These are phyloP conservation scores for Zygothrica quintamaculata DNA, from an alignment of 2,888 invertebrate genomes.

Conservation along the genomic window DNA sequence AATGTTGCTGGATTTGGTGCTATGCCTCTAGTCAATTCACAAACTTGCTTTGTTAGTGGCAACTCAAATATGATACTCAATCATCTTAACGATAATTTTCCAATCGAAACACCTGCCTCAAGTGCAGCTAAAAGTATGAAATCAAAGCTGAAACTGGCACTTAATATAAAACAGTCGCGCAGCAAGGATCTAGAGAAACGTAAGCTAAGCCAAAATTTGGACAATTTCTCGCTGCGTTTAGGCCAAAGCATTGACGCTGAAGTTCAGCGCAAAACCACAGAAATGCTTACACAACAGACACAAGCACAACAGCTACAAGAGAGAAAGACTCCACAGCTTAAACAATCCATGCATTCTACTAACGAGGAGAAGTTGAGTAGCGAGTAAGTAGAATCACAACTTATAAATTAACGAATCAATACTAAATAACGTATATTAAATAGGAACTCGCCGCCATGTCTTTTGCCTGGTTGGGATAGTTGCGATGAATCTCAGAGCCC, in stretches of 20 bases:
- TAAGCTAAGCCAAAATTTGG: conserved; percentile 85
- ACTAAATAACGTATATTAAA: not conserved
- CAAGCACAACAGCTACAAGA: conserved; percentile 41
- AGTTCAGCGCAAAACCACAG: conserved; percentile 65
- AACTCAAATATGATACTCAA: conserved; percentile 84
- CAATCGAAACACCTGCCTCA: conserved; percentile 26
- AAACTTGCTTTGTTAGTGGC: conserved; percentile 81
- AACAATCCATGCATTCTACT: conserved; percentile 73
- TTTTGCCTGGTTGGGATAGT: conserved; percentile 84
- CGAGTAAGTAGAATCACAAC: conserved; percentile 59
- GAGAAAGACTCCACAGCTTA: conserved; percentile 45
- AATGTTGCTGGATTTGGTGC: conserved; percentile 1
- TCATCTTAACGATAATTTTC: conserved; percentile 83
- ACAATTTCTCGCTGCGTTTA: conserved; percentile 84
- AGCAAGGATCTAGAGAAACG: conserved; percentile 83
- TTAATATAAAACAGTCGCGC: conserved; percentile 63
- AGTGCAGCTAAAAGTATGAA: conserved; percentile 32
- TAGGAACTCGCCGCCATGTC: conserved; percentile 83
- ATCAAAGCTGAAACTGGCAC: conserved; percentile 33
- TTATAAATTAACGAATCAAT: not conserved
- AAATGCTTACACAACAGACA: conserved; percentile 63
- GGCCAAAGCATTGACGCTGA: conserved; percentile 80
- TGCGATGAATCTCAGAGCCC: conserved; percentile 86
- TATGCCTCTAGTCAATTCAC: conserved; percentile 71
- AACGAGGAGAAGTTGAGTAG: conserved; percentile 81